Base-by-base conservation (phyloP, 2,888 invertebrate genomes). In the Drosophila longiperda region DNA sequence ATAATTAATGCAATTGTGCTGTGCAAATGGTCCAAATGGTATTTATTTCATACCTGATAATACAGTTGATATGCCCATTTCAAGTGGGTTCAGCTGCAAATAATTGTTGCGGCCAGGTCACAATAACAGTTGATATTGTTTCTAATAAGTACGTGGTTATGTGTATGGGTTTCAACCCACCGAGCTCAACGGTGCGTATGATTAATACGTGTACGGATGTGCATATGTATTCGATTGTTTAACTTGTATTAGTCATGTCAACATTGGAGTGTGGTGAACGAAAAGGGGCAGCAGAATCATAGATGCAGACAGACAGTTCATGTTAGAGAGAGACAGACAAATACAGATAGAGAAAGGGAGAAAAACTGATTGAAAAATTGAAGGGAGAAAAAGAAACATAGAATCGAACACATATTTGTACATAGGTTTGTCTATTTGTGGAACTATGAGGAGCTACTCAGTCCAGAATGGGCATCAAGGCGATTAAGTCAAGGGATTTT, bases 141-240 rank as follows among this genome's bases (percentile, higher is more conserved):
- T 59, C 29, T 29, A 32, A 57, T 32, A 32, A 54, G 26, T 53
- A 4, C 2, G 20, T 34, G 20, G 8, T 11, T 23, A 15, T 33
- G 32, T 33, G 12, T 50, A 15, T 38, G 66, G 34, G 34, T 59
- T 9, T n/a, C 34, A 26, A 54, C 33, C 33, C 48, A 61, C 48
- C 36, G 29, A 26, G 73, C 58, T 66, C 68, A 80, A 76, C 68
- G 66, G 75, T 76, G 81, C 84, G 84, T 87, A 81, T 85, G 81
- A 86, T 85, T 89, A 75, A 83, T 69, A 53, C 53, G 50, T 52
- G 52, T 36, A 68, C 23, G 45, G 15, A 45, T 23, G 3, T 15
- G 23, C 15, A 15, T 17, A 38, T 17, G 8, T 61, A 59, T 58
- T 70, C 67, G 58, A 70, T 70, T 81, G 71, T 73, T 71, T 70